These are phyloP conservation scores for Acipenser transmontanus DNA, from an alignment of 2,797 vertebrate species.

Conservation along the genomic window DNA sequence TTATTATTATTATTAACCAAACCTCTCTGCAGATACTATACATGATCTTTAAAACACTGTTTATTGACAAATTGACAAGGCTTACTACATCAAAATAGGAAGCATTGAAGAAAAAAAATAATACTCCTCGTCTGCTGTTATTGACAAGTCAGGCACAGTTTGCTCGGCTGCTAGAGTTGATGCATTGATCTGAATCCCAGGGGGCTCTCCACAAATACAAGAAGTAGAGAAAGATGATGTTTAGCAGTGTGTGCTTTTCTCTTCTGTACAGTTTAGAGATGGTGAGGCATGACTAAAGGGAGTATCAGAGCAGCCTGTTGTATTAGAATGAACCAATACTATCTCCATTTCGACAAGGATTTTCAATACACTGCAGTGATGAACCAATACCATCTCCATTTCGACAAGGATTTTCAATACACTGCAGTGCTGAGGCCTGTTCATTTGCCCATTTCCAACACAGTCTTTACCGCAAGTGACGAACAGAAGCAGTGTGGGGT, in stretches of 20 bases:
- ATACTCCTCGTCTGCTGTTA: not conserved
- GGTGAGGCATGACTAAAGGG: not conserved
- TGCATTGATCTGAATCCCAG: fast-evolving
- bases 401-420: not conserved
- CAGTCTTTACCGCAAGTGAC: too few species aligned
- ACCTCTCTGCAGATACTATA: too few species aligned
- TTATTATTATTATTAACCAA: not conserved
- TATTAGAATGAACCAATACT: not conserved
- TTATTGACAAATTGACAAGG: not conserved
- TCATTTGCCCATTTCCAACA: not conserved
- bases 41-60: not conserved
- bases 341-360: too few species aligned
- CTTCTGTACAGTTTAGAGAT: fast-evolving
- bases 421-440: not conserved
- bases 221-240: fast-evolving
- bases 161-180: fast-evolving
- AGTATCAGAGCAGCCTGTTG: not conserved
- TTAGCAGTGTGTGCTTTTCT: fast-evolving
- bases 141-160: fast-evolving
- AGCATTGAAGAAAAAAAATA: too few species aligned
- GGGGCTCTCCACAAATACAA: fast-evolving
- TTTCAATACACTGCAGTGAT: not conserved
- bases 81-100: not conserved
- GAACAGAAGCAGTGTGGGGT: too few species aligned
- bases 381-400: not conserved